Conservation (phyloP, 2,113 vertebrate species). For the Serinus canaria region DNA sequence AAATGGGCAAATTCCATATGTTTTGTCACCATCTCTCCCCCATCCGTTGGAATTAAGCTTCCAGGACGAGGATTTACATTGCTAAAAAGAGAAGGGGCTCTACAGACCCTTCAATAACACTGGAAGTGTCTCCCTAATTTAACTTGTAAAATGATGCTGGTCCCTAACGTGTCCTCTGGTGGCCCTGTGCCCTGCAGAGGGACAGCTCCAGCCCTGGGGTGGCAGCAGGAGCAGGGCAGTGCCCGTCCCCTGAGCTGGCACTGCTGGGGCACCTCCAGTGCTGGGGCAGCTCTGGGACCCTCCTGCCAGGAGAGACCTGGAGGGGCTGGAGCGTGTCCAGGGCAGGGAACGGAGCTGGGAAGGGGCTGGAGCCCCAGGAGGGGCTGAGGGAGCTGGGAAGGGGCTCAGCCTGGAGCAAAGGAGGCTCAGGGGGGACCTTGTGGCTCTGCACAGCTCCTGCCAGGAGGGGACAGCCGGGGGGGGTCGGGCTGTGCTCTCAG, state of each 20-base stretch:
- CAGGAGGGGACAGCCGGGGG: not conserved
- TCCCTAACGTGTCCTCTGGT: not conserved
- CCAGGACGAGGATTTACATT: not conserved
- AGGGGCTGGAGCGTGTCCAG: not conserved
- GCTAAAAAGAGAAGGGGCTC: not conserved
- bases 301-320: not conserved
- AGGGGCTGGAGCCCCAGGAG: not conserved
- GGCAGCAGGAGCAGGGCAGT: not conserved
- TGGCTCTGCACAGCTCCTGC: not conserved
- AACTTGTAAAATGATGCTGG: not conserved
- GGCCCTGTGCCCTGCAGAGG: not conserved
- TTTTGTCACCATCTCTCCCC: not conserved
- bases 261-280: not conserved
- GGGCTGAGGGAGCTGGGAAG: not conserved
- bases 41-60: not conserved
- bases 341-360: not conserved
- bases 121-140: not conserved
- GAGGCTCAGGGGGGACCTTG: not conserved
- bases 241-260: not conserved
- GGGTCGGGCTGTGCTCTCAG: not conserved
- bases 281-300: not conserved
- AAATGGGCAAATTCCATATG: accelerated
- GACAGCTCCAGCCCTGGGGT: not conserved
- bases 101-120: not conserved
- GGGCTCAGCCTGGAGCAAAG: not conserved